Evolutionary conservation across 1,140 invertebrate genomes (phyloP), one percentile per base, ranked within the genome.

Genomic region (Megathymus violae): DNA sequence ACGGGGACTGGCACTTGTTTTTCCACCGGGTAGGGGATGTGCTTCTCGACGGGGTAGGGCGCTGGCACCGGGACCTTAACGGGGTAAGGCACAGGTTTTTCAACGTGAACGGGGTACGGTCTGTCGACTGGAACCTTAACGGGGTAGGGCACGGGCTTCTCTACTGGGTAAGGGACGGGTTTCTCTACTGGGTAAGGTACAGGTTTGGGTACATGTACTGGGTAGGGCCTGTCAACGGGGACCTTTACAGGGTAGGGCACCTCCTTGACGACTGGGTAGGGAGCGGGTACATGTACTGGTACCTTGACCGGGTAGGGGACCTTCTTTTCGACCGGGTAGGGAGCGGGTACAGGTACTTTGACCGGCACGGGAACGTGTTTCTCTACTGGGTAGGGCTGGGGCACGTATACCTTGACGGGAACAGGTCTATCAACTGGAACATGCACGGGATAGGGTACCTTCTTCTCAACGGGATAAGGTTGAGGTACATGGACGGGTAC

Each of bases 151-250:
- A 95, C 93, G 62, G 93, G 92, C 78, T 94, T 94, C 72, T 94
- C 94, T 11, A 95, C 93, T 67, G 94, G 93, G 82, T 94, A 94
- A 34, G 94, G 94, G 13, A 95, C 93, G 48, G 94, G 94, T 61
- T 95, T 93, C 74, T 94, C 93, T 3, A 95, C 94, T 34, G 93
- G 93, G 62, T 92, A 91, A 41, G 92, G 94, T 31, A 93, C 88
- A 19, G 92, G 93, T 65, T 94, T 95, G 73, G 94, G 94, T 16
- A 95, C 93, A 14, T 95, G 93, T 64, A 96, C 95, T 31, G 94
- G 94, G 85, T 95, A 95, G 1, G 95, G 95, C 71, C 93, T 94
- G 69, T 95, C 95, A 58, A 95, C 94, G 68, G 91, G 93, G 31
- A 96, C 94, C 88, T 94, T 94, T 5, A 95, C 93, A 4, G 95